Conservation (phyloP, 2,888 invertebrate species). For the Drosophila buzzatii region DNA sequence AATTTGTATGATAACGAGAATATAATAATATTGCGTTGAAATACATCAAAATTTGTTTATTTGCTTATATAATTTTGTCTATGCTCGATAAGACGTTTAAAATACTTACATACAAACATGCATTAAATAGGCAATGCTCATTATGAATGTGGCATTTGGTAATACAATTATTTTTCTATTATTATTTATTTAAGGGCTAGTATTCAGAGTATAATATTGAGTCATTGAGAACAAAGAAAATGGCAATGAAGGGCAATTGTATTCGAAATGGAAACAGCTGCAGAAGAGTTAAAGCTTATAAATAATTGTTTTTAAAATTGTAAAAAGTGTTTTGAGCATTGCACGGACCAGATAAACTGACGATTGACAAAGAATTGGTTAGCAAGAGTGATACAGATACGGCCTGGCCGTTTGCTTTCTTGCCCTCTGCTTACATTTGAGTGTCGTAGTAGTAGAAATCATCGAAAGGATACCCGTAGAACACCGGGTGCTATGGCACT, state of each 20-base stretch:
- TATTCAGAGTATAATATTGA: conserved; percentile 25
- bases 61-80: conserved; percentile 43
- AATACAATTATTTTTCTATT: conserved; percentile 40
- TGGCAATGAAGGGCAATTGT: conserved; percentile 37
- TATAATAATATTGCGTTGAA: conserved; percentile 47
- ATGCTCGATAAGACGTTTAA: conserved; percentile 34
- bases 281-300: conserved; percentile 12
- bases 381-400: neutral
- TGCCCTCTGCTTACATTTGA: conserved; percentile 60
- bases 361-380: conserved; percentile 20
- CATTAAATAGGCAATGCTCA: conserved; percentile 34
- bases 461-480: conserved; percentile 76
- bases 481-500: conserved; percentile 83
- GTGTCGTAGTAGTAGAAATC: conserved; percentile 72
- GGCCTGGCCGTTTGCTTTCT: conserved; percentile 19
- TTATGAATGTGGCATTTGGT: conserved; percentile 30
- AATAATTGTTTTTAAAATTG: conserved; percentile 25
- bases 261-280: conserved; percentile 24
- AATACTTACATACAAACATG: conserved; percentile 50
- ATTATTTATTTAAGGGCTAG: conserved; percentile 14
- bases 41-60: conserved; percentile 31
- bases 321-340: conserved; percentile 63
- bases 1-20: conserved; percentile 30
- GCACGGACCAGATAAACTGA: conserved; percentile 53
- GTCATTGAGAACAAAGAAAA: conserved; percentile 22